These are phyloP conservation scores for Heliconius erato DNA, from an alignment of 2,888 invertebrate genomes.

Conservation along the genomic window DNA sequence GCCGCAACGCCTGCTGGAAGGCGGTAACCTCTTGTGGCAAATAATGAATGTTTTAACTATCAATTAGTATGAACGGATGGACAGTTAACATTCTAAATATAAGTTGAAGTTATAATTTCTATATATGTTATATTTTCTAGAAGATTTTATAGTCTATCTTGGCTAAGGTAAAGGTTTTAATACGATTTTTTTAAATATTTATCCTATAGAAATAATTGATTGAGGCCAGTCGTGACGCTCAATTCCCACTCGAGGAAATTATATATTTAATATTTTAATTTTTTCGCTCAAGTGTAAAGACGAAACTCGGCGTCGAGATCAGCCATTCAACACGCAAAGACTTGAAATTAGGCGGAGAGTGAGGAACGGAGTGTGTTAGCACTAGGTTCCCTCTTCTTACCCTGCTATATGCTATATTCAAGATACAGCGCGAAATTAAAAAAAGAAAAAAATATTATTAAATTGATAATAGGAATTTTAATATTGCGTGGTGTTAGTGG, in stretches of 20 bases:
- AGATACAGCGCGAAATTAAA: no score
- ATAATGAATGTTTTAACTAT: constrained; percentile 39
- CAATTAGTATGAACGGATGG: constrained; percentile 36
- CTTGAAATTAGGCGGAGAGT: no score
- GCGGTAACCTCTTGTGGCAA: constrained; percentile 52
- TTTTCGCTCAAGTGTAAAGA: no score
- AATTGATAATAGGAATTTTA: no score
- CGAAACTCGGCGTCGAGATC: no score
- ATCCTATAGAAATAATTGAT: neutral
- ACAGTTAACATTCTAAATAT: constrained; percentile 26
- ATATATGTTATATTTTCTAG: neutral
- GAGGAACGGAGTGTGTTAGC: no score
- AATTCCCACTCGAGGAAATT: no score
- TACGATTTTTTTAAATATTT: neutral
- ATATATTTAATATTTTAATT: no score
- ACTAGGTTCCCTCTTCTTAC: neutral
- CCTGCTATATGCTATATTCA: neutral
- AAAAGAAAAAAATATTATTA: no score
- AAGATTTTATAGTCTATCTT: neutral
- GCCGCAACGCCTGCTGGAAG: constrained; percentile 53
- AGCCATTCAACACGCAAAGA: no score
- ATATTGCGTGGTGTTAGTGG: no score
- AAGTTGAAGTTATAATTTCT: neutral
- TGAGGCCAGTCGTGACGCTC: neutral
- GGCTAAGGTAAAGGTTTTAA: neutral